Percentiles rank a stretch among this genome's conserved stretches.
phyloP scores from a whole-genome alignment of 2,888 invertebrate species.

The Drosophila antonietae region DNA sequence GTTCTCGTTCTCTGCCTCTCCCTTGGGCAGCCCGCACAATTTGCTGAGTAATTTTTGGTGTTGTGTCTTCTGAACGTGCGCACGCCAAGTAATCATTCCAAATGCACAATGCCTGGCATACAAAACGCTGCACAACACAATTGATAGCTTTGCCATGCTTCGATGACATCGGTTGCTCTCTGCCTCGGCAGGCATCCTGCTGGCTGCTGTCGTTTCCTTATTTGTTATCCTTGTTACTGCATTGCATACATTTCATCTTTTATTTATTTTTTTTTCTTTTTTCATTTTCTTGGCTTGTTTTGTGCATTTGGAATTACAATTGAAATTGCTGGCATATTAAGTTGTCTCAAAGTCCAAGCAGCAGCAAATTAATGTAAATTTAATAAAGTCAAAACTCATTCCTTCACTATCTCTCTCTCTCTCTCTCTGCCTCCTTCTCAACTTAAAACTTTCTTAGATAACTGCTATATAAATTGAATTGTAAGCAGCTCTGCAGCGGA shows the following conservation, averaged over 20 bases:
- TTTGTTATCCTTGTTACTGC: constrained; percentile 15
- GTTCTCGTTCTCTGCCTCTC: constrained; percentile 29
- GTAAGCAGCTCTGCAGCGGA: background rate
- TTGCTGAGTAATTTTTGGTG: constrained; percentile 61
- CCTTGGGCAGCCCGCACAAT: constrained; percentile 42
- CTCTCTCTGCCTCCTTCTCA: background rate
- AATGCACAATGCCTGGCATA: constrained; percentile 63
- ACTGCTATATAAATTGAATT: constrained; percentile 14
- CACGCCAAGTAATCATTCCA: constrained; percentile 60
- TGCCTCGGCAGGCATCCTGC: background rate
- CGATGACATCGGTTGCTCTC: constrained; percentile 19
- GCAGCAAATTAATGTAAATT: background rate
- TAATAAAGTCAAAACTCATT: background rate
- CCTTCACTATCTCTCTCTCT: background rate
- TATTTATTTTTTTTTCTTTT: background rate
- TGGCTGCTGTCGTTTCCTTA: constrained; percentile 6
- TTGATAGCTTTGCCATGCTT: constrained; percentile 53
- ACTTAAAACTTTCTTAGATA: background rate
- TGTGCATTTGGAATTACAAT: constrained; percentile 3
- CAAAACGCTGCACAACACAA: constrained; percentile 49
- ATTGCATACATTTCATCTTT: background rate
- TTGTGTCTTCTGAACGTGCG: constrained; percentile 23
- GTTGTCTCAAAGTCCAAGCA: background rate
- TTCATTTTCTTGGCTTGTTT: constrained; percentile 6
- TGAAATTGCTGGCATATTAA: background rate